phyloP scores from a whole-genome alignment of 2,888 invertebrate species.

The Chydorus sphaericus region DNA sequence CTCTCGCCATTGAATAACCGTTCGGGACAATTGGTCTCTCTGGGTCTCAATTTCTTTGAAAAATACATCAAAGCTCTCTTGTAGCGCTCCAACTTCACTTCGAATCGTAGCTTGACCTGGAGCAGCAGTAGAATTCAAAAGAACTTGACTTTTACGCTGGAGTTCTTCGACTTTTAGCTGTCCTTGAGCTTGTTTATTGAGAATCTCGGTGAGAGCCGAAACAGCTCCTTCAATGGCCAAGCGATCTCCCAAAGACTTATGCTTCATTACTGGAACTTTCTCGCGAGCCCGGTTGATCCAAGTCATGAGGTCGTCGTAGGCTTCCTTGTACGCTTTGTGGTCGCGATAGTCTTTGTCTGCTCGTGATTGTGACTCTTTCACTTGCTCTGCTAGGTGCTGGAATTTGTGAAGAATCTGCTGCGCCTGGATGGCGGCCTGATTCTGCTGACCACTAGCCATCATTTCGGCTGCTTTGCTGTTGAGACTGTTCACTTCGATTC shows the following conservation, averaged over 20 bases:
- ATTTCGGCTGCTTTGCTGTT: slow-evolving; percentile 74
- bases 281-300: slow-evolving; percentile 80
- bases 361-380: slow-evolving; percentile 58
- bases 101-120: slow-evolving; percentile 64
- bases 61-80: slow-evolving; percentile 66
- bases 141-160: slow-evolving; percentile 73
- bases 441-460: slow-evolving; percentile 69
- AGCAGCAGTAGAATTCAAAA: slow-evolving; percentile 63
- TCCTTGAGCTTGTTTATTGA: slow-evolving; percentile 73
- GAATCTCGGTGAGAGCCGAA: slow-evolving; percentile 64
- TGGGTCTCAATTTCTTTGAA: slow-evolving; percentile 75
- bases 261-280: slow-evolving; percentile 73
- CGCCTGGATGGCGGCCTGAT: slow-evolving; percentile 66
- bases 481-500: slow-evolving; percentile 71
- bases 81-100: slow-evolving; percentile 69
- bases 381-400: slow-evolving; percentile 57
- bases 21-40: slow-evolving; percentile 66
- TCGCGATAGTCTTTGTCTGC: slow-evolving; percentile 76
- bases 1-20: slow-evolving; percentile 68
- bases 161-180: slow-evolving; percentile 72
- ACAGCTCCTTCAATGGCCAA: slow-evolving; percentile 76
- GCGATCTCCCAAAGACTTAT: slow-evolving; percentile 69
- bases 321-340: slow-evolving; percentile 77
- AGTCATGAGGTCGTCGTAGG: slow-evolving; percentile 71
- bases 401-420: slow-evolving; percentile 72